Evolutionary conservation across 2,113 vertebrate species (phyloP).

Genomic region (Xiphorhynchus elegans): DNA sequence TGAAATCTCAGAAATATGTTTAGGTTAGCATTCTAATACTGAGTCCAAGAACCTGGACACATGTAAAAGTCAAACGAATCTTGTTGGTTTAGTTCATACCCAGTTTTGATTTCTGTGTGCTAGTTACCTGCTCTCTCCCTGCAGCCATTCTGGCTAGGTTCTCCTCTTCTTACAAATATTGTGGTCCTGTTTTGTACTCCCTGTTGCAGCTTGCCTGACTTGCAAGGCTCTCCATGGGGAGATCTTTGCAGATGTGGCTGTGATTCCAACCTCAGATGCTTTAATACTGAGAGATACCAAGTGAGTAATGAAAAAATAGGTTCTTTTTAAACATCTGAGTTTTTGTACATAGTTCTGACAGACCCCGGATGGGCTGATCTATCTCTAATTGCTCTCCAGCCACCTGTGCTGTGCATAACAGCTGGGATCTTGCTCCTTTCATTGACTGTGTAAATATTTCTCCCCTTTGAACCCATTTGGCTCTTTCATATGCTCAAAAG

Average conservation of each 20-base stretch:
- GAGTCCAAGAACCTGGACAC: background rate
- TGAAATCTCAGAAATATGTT: slow-evolving; percentile 49
- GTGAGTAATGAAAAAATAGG: slow-evolving; percentile 4
- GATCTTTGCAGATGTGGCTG: slow-evolving; percentile 3
- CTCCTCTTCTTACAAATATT: background rate
- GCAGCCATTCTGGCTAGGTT: background rate
- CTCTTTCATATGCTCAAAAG: background rate
- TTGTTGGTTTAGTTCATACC: background rate
- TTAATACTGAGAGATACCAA: slow-evolving; percentile 25
- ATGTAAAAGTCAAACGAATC: slow-evolving; percentile 36
- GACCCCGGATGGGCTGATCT: background rate
- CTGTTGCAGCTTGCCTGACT: background rate
- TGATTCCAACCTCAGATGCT: slow-evolving; percentile 15
- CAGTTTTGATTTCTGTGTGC: slow-evolving; percentile 18
- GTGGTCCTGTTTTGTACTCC: background rate
- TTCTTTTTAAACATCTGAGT: slow-evolving; percentile 8
- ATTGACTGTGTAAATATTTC: slow-evolving; percentile 39
- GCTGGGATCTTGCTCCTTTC: background rate
- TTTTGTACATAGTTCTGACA: slow-evolving; percentile 46
- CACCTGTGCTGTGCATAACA: background rate
- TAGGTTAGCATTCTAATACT: slow-evolving; percentile 16
- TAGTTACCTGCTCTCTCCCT: background rate
- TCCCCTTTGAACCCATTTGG: background rate
- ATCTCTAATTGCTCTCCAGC: background rate
- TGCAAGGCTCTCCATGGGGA: background rate